These are phyloP conservation scores for Hylaeus anthracinus DNA, from an alignment of 1,140 invertebrate species.

Conservation along the genomic window DNA sequence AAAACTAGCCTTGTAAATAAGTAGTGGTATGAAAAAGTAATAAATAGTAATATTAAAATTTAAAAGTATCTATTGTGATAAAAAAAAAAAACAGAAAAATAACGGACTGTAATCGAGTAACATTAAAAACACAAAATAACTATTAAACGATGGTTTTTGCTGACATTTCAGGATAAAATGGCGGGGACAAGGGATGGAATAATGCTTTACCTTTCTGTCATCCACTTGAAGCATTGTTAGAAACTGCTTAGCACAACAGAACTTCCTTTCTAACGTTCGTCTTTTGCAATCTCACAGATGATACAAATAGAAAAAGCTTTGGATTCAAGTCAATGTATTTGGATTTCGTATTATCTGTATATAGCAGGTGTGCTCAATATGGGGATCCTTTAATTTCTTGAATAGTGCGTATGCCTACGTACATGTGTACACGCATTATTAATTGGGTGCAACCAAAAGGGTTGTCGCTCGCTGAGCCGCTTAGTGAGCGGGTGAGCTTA, in stretches of 20 bases:
- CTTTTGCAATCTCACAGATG: conserved; percentile 38
- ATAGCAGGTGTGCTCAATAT: conserved; percentile 36
- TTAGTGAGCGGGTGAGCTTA: too few relatives aligned
- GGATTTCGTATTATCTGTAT: conserved; percentile 4
- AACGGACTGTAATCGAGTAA: not conserved
- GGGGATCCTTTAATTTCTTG: conserved; percentile 3
- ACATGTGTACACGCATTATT: not conserved
- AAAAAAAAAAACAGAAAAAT: not conserved
- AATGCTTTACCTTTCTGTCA: conserved; percentile 60
- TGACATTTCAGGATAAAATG: not conserved
- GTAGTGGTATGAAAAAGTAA: too few relatives aligned
- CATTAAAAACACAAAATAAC: not conserved
- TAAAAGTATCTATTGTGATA: too few relatives aligned
- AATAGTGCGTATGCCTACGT: not conserved
- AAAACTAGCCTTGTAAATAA: too few relatives aligned
- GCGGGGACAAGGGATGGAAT: not conserved
- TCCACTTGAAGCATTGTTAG: conserved; percentile 61
- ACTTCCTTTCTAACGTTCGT: not conserved
- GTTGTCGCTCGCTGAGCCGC: too few relatives aligned
- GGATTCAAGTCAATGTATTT: conserved; percentile 34
- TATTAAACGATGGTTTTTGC: not conserved
- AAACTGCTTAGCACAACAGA: not conserved
- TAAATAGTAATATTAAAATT: too few relatives aligned
- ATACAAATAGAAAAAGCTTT: conserved; percentile 33
- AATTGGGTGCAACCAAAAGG: too few relatives aligned